Base-by-base conservation (phyloP, 2,888 invertebrate genomes). In the Agrotis clavis region DNA sequence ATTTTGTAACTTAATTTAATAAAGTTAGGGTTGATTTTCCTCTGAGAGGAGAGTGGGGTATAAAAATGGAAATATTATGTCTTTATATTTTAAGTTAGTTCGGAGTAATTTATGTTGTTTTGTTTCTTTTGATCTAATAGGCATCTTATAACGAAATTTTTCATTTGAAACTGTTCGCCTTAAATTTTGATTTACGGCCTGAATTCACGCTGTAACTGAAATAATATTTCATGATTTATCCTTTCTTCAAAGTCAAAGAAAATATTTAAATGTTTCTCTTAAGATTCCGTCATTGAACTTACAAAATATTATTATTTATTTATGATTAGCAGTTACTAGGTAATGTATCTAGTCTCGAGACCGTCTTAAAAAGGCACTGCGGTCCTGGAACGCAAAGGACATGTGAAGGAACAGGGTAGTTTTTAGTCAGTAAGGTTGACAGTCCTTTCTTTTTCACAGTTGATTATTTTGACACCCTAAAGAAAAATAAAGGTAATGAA, bases 1-100 rank as follows among this genome's bases (percentile, higher is more conserved):
- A 90, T 82, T 87, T 81, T 86, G 35, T 50, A 82, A 85, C 71
- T 71, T 85, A 83, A 67, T 0, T 0, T 3, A 0, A 6, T 5
- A 0, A 0, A 0, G 0, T 25, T 81, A 86, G 25, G 61, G 84
- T 76, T 56, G 14, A 47, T 67, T 83, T 88, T 88, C 5, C 6
- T 21, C 0, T 77, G 60, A 4, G 0, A 14, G 3, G 11, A 14
- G 41, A n/a, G 0, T 51, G 41, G 61, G 67, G 69, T 83, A 86
- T 90, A 92, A 92, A 92, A 92, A 92, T 89, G 85, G 88, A 91
- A 91, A 91, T 92, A 90, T 90, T 92, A 90, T 90, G 82, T 86
- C 83, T 88, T 87, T 87, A 86, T 87, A 91, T 89, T 91, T 88
- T 85, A 81, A 86, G 87, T 92, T 90, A 85, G 87, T 89, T 88